These are phyloP conservation scores for Boulengeromyrus knoepffleri DNA, from an alignment of 2,113 vertebrate genomes.

Conservation along the genomic window DNA sequence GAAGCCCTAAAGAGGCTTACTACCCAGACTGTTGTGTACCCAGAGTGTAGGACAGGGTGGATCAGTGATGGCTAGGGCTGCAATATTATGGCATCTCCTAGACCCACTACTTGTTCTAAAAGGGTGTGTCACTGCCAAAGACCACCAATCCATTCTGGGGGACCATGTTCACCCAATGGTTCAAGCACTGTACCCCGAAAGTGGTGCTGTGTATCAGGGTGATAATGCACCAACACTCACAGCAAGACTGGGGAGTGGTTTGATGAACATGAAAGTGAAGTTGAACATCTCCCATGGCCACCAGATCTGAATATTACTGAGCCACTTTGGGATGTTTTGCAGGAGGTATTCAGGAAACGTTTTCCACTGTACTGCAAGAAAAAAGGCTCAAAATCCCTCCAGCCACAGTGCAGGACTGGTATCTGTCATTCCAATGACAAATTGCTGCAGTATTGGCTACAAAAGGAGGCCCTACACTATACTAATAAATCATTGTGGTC, in stretches of 20 bases:
- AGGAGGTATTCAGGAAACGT: not conserved
- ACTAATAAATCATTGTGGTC: not conserved
- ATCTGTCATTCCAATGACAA: not conserved
- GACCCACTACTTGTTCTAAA: not conserved
- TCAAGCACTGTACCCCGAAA: not conserved
- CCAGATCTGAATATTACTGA: not conserved
- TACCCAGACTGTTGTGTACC: not conserved
- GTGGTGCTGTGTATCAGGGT: not conserved
- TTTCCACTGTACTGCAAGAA: not conserved
- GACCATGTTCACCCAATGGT: not conserved
- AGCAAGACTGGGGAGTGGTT: not conserved
- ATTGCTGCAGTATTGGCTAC: not conserved
- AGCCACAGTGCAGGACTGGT: not conserved
- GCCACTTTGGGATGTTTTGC: not conserved
- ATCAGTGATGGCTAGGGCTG: not conserved
- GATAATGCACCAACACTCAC: not conserved
- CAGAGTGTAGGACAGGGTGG: not conserved
- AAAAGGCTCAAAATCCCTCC: not conserved
- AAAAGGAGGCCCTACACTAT: not conserved
- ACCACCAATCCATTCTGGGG: not conserved
- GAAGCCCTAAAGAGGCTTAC: not conserved
- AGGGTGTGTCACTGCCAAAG: not conserved
- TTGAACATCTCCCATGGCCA: not conserved
- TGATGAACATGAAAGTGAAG: not conserved
- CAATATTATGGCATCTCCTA: not conserved